phyloP scores from a whole-genome alignment of 2,888 invertebrate species.

The Heteromurus nitidus region DNA sequence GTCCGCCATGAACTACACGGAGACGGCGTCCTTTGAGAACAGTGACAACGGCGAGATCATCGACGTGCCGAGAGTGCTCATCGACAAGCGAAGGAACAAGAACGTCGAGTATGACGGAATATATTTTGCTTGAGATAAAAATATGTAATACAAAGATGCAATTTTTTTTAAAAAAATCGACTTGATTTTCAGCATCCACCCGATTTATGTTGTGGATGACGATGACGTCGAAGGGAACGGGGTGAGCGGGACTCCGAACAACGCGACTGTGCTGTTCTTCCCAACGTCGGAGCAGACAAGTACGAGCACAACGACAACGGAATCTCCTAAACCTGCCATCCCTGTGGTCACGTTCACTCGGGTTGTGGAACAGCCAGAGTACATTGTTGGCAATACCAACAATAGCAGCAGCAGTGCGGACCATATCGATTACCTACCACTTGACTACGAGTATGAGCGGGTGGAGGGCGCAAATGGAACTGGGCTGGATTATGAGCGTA shows the following conservation, averaged over 20 bases:
- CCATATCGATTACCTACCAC: conserved; percentile 25
- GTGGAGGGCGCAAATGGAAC: background rate
- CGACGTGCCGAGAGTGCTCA: conserved; percentile 43
- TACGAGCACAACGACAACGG: background rate
- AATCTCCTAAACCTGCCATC: background rate
- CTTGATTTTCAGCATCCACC: conserved; percentile 12
- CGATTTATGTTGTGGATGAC: conserved; percentile 34
- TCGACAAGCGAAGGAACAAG: conserved; percentile 43
- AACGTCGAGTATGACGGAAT: conserved; percentile 47
- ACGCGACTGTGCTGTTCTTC: background rate
- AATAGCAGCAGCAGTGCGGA: background rate
- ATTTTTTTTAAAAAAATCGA: background rate
- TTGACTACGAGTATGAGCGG: conserved; percentile 35
- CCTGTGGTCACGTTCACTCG: conserved; percentile 26
- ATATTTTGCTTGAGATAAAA: background rate
- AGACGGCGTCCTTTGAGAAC: conserved; percentile 2
- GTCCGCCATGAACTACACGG: conserved; percentile 37
- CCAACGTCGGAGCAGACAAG: background rate
- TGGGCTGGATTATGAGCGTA: background rate
- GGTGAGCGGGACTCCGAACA: background rate
- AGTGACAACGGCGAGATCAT: conserved; percentile 23
- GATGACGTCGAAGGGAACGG: background rate
- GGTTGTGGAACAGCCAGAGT: background rate
- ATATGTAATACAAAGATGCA: background rate
- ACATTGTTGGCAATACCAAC: background rate